Percentiles rank a stretch among this genome's conserved stretches.
Conservation (phyloP, 2,797 vertebrate genomes). For the Pempheris klunzingeri region DNA sequence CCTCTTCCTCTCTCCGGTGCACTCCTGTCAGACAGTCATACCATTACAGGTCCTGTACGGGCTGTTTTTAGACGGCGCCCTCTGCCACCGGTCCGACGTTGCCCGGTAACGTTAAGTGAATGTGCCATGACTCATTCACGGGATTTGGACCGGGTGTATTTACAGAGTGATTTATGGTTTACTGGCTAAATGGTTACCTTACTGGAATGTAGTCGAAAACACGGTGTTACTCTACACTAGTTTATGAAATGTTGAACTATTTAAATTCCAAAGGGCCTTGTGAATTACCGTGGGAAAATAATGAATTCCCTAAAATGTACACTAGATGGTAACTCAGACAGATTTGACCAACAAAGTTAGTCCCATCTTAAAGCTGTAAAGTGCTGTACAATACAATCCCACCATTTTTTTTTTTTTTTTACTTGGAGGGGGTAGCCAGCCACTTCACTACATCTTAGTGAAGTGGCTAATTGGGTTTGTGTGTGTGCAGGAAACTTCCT, state of each 20-base stretch:
- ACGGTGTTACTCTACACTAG: background rate
- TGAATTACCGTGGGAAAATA: background rate
- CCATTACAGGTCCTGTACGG: conserved; percentile 58
- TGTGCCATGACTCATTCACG: conserved; percentile 79
- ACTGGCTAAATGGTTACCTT: conserved; percentile 39
- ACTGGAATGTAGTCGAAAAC: conserved; percentile 31
- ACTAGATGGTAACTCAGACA: background rate
- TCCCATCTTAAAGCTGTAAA: background rate
- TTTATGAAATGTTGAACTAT: background rate
- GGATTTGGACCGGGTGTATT: conserved; percentile 67
- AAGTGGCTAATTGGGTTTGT: conserved; percentile 3
- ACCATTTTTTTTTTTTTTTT: too few relatives aligned
- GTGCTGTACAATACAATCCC: background rate
- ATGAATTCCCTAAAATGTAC: background rate
- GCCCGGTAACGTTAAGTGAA: conserved; percentile 75
- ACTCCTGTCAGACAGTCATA: conserved; percentile 56
- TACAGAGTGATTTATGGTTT: conserved; percentile 62
- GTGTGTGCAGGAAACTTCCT: background rate
- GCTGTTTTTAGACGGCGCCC: conserved; percentile 79
- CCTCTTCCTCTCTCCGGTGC: conserved; percentile 17
- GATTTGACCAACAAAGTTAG: background rate
- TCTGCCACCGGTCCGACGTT: conserved; percentile 59
- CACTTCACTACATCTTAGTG: background rate
- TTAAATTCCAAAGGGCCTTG: background rate
- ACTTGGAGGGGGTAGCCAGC: too few relatives aligned